Conservation (phyloP, 1,140 invertebrate genomes). For the Solen grandis region DNA sequence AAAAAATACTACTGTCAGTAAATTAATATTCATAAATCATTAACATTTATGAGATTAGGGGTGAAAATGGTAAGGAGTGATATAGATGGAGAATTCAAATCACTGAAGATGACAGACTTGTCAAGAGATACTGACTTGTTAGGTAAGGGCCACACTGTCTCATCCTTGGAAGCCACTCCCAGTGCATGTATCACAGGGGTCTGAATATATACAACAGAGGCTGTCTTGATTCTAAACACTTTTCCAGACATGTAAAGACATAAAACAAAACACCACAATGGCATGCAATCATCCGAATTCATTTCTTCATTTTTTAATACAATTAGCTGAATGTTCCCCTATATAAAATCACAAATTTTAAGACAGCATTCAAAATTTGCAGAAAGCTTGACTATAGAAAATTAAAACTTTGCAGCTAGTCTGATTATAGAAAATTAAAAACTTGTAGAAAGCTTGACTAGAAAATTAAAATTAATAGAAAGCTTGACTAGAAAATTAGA, state of each 20-base stretch:
- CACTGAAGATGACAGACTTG: too few relatives aligned
- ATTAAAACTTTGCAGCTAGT: too few relatives aligned
- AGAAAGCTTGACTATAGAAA: too few relatives aligned
- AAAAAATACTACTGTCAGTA: too few relatives aligned
- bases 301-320: background rate
- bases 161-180: constrained; percentile 74
- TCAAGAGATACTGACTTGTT: constrained; percentile 73
- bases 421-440: too few relatives aligned
- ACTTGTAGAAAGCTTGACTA: too few relatives aligned
- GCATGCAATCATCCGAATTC: background rate
- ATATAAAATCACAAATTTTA: background rate
- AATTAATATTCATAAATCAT: too few relatives aligned
- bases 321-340: background rate
- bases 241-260: background rate
- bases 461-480: too few relatives aligned
- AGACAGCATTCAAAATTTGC: background rate
- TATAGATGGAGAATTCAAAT: too few relatives aligned
- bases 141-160: constrained; percentile 71
- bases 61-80: too few relatives aligned
- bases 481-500: too few relatives aligned
- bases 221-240: background rate
- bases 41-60: too few relatives aligned
- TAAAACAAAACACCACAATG: background rate
- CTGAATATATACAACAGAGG: constrained; percentile 48
- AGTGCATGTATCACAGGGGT: constrained; percentile 79